Base-by-base conservation (phyloP, 2,888 invertebrate genomes). In the Trilocha varians region DNA sequence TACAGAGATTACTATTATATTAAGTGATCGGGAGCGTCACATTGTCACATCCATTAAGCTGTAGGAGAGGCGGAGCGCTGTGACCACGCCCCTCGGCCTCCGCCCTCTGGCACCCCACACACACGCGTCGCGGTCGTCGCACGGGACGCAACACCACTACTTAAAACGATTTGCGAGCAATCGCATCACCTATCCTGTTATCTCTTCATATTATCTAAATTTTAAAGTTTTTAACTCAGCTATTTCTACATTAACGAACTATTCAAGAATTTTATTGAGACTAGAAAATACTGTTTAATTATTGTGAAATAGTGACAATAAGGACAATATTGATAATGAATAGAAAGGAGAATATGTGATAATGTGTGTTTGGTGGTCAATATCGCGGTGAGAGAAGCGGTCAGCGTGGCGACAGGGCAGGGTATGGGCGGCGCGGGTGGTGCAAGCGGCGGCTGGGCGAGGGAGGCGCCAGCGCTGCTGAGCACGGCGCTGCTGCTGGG, bases 41-140 rank as follows among this genome's bases (percentile, higher is more conserved):
- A 73, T 84, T 83, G 80, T 84, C 80, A 84, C 75, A 78, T 80
- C 80, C 79, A 84, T 80, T 82, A 83, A 76, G 72, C 65, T 61
- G 62, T 48, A 59, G 50, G 60, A 49, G 60, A 67, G 80, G 78
- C 73, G 75, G 76, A 47, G 65, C 65, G 41, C n/a, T 40, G 40
- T 38, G 43, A 69, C 62, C 78, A 70, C 75, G 78, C 78, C 78
- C 62, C 58, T 9, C 57, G 50, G 49, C 62, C 54, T 59, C 57
- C 54, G 50, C 58, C 50, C 55, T 59, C 52, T 64, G 41, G 50
- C 61, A 54, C 64, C 65, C 58, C 62, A 59, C 64, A 52, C n/a
- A n/a, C 63, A 58, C 64, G 59, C 48, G 46, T 55, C 38, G 40
- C 53, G 49, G 48, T 39, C 45, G 44, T 43, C 45, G 47, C 35